Evolutionary conservation across 2,113 vertebrate species (phyloP), one percentile per base, ranked within the genome.

Genomic region (Hippocampus guttulatus): DNA sequence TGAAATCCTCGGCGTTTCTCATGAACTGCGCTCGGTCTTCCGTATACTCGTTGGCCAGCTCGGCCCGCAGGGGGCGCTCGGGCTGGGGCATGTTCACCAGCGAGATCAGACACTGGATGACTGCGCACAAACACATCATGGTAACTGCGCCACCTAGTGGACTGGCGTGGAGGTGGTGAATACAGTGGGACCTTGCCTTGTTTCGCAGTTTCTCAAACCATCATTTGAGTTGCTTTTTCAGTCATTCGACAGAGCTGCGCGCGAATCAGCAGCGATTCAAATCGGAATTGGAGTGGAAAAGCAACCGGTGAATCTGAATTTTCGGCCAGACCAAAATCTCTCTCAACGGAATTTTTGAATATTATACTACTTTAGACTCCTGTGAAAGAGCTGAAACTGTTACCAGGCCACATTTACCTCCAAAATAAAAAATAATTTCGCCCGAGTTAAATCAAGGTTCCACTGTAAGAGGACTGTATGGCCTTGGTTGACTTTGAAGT

Each of bases 1-100:
- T 98, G 90, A 96, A 98, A 91, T 99, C 96, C 88, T 98, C 97
- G 69, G 97, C 97, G 0, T 99, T 98, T 94, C 96, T 98, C 94
- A 97, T 94, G 94, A 99, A 99, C 91, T 97, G 98, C 85, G 93
- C 95, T 85, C 92, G 95, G 92, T 99, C 96, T 94, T 96, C 98
- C 88, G 95, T 96, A 92, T 96, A 99, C 89, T 99, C 97, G 91
- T 99, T 96, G 54, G 97, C 97, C 92, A 98, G 92, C 92, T 99
- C 97, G 70, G 95, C 95, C 92, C 96, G 93, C 68, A 99, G 93
- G 0, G 97, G 95, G 64, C 98, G 97, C 84, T 98, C 96, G 0
- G 96, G 96, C 88, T 98, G 93, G 66, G 97, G 97, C 87, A 92
- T 90, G 66, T 95, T 97, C 91, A 99, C 97, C 93, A 99, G 93